These are phyloP conservation scores for Trilocha varians DNA, from an alignment of 2,888 invertebrate genomes.

Conservation along the genomic window DNA sequence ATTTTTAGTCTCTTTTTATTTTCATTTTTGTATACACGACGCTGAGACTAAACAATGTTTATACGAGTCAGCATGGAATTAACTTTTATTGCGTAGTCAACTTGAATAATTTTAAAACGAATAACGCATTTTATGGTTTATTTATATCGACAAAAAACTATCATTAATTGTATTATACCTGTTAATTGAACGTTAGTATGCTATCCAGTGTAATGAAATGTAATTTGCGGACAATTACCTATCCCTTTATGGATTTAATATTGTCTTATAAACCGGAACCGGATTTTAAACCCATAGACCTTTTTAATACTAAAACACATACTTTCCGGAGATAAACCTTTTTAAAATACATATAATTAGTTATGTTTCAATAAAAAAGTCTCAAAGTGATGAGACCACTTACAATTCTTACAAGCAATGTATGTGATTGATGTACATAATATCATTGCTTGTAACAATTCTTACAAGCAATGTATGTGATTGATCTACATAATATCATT, in stretches of 20 bases:
- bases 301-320: too few species aligned
- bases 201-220: neutral
- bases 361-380: too few species aligned
- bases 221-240: neutral
- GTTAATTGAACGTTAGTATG: neutral
- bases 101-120: conserved; percentile 34
- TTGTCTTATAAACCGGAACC: neutral
- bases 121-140: conserved; percentile 7
- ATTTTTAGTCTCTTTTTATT: conserved; percentile 72
- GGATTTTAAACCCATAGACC: too few species aligned
- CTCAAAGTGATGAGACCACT: too few species aligned
- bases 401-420: neutral
- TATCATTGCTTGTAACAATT: neutral
- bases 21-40: conserved; percentile 72
- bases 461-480: neutral
- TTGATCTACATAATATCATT: neutral
- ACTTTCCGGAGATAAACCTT: too few species aligned
- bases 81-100: conserved; percentile 60
- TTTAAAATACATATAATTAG: too few species aligned
- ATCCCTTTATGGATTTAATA: neutral
- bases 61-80: conserved; percentile 64
- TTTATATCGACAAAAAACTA: neutral
- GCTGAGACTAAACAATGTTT: conserved; percentile 72
- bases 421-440: neutral
- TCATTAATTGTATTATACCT: neutral